Evolutionary conservation across 2,888 invertebrate genomes (phyloP), one percentile per base, ranked within the genome.

Genomic region (Carcina quercana): DNA sequence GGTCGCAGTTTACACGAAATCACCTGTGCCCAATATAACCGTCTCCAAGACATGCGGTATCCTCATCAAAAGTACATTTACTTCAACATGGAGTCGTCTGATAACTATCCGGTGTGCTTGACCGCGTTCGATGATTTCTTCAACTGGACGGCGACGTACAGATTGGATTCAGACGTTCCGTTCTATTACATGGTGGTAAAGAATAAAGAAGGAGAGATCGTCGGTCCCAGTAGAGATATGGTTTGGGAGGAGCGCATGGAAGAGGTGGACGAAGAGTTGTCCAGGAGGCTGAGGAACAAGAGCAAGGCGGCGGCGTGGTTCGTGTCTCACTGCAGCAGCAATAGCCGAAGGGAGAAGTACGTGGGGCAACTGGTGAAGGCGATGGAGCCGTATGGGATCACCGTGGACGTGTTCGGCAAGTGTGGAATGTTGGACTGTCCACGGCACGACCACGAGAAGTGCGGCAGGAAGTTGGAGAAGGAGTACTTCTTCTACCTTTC

Each of bases 401-500:
- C 61, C 1, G 71, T 88, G 2, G 87, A 88, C 43, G 63, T 88
- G 3, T 88, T 75, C 42, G 88, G 88, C 0, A 38, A 45, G 1
- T 89, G 89, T 57, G 87, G 88, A 0, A 42, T 47, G 0, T 39
- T 68, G 0, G 41, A 46, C 7, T 82, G 82, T 35, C 57, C 72
- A 0, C 53, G 44, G 34, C 20, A 47, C 1, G 42, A 38, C 3
- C 43, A 50, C n/a, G 29, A 50, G 0, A 52, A 51, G 11, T 84
- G 83, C 35, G 53, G 66, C 30, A 40, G 35, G 14, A 57, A 69
- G 44, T 37, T 86, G 25, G 80, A 86, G 39, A 70, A 61, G 8
- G 80, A 89, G 34, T 93, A 92, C 63, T 91, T 87, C 56, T 93
- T 92, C 56, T 92, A 92, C 53, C 62, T 92, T 40, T 73, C 87